Conservation (phyloP, 2,113 vertebrate species). For the Regulus satrapa region DNA sequence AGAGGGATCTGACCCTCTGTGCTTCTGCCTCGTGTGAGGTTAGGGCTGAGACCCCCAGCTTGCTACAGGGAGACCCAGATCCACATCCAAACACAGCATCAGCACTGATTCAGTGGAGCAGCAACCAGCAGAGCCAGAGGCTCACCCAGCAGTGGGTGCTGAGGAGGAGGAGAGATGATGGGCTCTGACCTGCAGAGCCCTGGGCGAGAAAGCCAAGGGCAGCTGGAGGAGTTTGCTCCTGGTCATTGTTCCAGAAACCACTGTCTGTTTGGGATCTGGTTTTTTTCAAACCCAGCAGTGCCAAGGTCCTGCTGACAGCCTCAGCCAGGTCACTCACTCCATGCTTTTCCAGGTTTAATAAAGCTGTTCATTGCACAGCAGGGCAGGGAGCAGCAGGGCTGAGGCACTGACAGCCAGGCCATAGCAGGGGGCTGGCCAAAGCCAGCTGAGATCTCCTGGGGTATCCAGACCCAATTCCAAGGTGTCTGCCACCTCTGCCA, state of each 20-base stretch:
- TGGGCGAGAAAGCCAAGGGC: neutral
- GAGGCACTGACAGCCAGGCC: neutral
- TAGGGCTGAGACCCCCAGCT: neutral
- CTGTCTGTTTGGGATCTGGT: neutral
- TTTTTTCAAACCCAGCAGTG: neutral
- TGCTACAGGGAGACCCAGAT: no score
- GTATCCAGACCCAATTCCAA: neutral
- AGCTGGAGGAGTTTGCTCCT: neutral
- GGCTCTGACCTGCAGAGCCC: neutral
- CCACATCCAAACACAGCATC: neutral
- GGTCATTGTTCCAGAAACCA: neutral
- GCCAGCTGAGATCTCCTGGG: neutral
- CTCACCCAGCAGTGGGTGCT: neutral
- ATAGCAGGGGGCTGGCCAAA: neutral
- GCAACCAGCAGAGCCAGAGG: neutral
- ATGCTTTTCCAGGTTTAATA: neutral
- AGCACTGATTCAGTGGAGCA: neutral
- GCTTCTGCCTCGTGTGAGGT: rapidly evolving
- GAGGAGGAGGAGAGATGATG: neutral
- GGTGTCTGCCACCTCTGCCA: neutral
- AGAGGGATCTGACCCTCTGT: neutral
- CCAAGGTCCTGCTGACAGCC: neutral
- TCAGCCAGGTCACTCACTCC: neutral
- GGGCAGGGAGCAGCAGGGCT: neutral
- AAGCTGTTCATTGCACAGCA: neutral